Evolutionary conservation across 2,888 invertebrate species (phyloP).

Genomic region (Cheilosia impressa): DNA sequence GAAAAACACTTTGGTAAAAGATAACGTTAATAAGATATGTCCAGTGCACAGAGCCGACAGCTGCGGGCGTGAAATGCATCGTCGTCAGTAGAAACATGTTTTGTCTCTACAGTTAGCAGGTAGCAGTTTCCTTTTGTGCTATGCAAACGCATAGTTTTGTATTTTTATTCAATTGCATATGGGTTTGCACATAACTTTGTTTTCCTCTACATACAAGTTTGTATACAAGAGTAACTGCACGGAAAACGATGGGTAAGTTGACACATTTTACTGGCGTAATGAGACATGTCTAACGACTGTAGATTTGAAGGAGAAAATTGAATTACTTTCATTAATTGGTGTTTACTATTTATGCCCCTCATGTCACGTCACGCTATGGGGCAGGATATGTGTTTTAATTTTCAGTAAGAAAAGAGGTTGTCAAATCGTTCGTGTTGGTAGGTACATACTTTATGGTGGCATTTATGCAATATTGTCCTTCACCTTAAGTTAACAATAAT

Average conservation of each 20-base stretch:
- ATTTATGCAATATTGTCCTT: no score
- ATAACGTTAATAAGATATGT: background rate
- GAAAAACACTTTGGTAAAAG: background rate
- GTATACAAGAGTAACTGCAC: background rate
- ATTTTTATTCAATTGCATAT: background rate
- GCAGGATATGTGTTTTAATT: no score
- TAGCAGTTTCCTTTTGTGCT: conserved; percentile 7
- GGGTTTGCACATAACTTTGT: conserved; percentile 8
- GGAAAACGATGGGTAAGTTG: conserved; percentile 9
- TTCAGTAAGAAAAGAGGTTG: no score
- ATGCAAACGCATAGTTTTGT: background rate
- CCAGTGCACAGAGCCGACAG: background rate
- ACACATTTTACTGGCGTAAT: conserved; percentile 11
- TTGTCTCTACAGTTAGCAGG: background rate
- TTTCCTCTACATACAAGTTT: background rate
- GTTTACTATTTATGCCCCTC: background rate
- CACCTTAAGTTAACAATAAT: no score
- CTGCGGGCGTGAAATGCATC: conserved; percentile 17
- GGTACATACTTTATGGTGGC: no score
- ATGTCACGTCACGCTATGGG: background rate
- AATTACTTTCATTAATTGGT: background rate
- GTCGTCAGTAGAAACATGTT: conserved; percentile 30
- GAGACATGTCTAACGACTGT: background rate
- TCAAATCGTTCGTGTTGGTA: no score
- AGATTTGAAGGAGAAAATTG: background rate